Percentiles rank a stretch among this genome's conserved stretches.
These are phyloP conservation scores for Nixonia krombeini DNA, from an alignment of 1,140 invertebrate species.

Conservation along the genomic window DNA sequence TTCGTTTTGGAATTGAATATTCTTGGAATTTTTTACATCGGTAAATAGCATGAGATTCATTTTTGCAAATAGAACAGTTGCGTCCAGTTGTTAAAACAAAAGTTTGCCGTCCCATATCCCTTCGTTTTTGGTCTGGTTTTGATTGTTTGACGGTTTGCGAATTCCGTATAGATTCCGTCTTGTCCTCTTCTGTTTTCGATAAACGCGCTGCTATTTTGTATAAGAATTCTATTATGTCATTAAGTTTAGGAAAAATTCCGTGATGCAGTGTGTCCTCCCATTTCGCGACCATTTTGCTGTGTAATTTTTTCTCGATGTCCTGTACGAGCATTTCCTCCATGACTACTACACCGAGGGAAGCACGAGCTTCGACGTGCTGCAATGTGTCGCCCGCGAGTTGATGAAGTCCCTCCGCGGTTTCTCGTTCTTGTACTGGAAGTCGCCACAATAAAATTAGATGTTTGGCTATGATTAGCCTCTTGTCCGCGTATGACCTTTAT, in stretches of 20 bases:
- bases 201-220: neutral
- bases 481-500: too few relatives aligned
- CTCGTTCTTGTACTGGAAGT: neutral
- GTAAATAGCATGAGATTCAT: too few relatives aligned
- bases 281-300: neutral
- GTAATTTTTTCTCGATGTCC: conserved; percentile 6
- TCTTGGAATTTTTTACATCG: neutral
- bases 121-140: too few relatives aligned
- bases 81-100: too few relatives aligned
- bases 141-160: neutral
- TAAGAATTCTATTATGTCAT: neutral
- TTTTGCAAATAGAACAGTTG: too few relatives aligned
- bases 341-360: neutral
- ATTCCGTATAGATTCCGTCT: too few relatives aligned
- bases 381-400: neutral
- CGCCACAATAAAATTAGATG: too few relatives aligned
- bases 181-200: too few relatives aligned
- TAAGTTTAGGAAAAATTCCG: neutral
- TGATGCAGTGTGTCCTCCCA: conserved; percentile 5
- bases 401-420: neutral
- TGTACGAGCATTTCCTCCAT: conserved; percentile 7
- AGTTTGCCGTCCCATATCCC: too few relatives aligned
- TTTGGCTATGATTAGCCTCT: too few relatives aligned
- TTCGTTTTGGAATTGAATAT: too few relatives aligned
- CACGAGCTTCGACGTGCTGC: conserved; percentile 7